phyloP scores from a whole-genome alignment of 2,797 vertebrate species.

The Sebastes alutus region DNA sequence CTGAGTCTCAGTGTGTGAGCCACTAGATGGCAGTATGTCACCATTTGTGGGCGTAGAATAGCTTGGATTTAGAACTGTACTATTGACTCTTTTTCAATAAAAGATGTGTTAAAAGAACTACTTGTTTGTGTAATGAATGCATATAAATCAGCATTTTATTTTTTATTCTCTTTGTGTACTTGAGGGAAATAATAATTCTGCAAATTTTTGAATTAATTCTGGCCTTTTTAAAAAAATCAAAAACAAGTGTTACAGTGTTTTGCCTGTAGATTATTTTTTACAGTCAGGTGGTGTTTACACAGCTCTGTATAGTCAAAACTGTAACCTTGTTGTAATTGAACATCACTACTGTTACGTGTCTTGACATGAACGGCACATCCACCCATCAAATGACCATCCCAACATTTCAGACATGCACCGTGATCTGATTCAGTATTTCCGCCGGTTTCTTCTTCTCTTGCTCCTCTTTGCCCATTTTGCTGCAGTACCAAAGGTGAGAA shows the following conservation, averaged over 20 bases:
- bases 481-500: constrained; percentile 84
- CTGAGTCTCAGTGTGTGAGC: background rate
- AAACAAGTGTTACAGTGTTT: background rate
- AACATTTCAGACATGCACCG: constrained; percentile 4
- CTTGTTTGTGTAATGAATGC: background rate
- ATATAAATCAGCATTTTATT: too few species aligned
- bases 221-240: background rate
- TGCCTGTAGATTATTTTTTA: background rate
- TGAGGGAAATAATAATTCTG: background rate
- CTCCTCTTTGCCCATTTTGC: constrained; percentile 87
- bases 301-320: background rate
- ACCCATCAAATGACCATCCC: constrained; percentile 44
- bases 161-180: background rate
- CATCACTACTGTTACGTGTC: background rate
- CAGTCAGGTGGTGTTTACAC: background rate
- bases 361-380: background rate
- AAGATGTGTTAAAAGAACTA: background rate
- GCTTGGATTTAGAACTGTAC: background rate
- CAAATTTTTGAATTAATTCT: background rate
- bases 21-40: constrained; percentile 62
- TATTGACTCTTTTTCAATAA: constrained; percentile 26
- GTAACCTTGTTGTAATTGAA: background rate
- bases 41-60: background rate
- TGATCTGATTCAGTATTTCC: constrained; percentile 72
- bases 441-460: constrained; percentile 56